A percentile compares a stretch with the other conserved stretches of the same genome.
These are phyloP conservation scores for Gnathochromis pfefferi DNA, from an alignment of 2,113 vertebrate genomes.

Conservation along the genomic window DNA sequence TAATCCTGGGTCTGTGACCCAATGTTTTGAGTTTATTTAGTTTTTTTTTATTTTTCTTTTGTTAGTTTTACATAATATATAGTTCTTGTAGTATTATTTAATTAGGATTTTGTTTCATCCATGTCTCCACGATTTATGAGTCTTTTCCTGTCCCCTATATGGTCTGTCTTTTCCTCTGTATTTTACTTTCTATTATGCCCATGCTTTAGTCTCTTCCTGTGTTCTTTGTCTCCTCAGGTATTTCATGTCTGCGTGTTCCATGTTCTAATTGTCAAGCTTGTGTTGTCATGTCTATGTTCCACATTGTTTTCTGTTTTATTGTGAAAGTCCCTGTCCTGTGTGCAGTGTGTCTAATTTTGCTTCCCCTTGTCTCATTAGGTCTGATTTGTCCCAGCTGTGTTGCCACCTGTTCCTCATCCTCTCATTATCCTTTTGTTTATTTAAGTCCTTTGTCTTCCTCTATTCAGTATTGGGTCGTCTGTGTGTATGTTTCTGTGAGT, in stretches of 20 bases:
- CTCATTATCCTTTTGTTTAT: fast-evolving
- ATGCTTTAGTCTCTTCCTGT: not conserved
- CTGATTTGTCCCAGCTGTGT: not conserved
- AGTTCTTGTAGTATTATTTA: not conserved
- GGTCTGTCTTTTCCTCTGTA: not conserved
- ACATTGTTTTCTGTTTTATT: not conserved
- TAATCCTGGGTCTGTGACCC: not conserved
- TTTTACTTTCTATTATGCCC: not conserved
- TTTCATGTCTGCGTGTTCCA: not conserved
- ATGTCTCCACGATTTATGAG: not conserved
- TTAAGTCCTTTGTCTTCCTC: not conserved
- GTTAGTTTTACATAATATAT: not conserved
- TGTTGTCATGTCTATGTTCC: not conserved
- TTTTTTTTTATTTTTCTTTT: not conserved
- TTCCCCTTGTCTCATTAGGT: fast-evolving
- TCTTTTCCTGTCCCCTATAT: not conserved
- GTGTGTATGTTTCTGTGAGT: fast-evolving
- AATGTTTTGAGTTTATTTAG: not conserved
- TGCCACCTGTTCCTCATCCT: not conserved
- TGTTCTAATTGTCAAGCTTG: not conserved
- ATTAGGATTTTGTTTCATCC: fast-evolving
- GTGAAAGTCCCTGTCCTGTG: not conserved
- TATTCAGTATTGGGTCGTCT: fast-evolving
- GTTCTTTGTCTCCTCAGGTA: not conserved
- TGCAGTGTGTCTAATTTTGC: not conserved